Conservation (phyloP, 53 echinoderm and acorn worm species). For the Temnopleurus reevesii region DNA sequence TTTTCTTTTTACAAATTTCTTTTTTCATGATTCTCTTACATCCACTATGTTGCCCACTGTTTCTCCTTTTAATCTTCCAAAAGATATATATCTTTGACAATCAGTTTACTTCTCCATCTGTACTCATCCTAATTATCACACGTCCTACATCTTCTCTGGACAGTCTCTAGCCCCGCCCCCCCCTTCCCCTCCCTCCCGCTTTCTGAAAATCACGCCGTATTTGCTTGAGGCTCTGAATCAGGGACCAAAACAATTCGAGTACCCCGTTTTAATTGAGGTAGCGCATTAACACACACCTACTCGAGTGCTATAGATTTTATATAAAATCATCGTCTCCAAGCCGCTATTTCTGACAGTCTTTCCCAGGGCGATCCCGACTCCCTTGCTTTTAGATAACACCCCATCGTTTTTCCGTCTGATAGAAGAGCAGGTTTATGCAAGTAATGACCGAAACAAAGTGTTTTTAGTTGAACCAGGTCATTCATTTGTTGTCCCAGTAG, state of each 20-base stretch:
- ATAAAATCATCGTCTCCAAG: not conserved
- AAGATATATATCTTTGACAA: too few species aligned
- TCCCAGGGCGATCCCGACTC: not conserved
- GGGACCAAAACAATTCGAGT: slow-evolving; percentile 12
- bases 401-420: not conserved
- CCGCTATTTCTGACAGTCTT: not conserved
- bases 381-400: slow-evolving; percentile 14
- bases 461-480: slow-evolving; percentile 11
- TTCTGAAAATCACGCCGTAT: too few species aligned
- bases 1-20: too few species aligned
- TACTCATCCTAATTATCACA: too few species aligned
- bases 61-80: too few species aligned
- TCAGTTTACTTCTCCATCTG: too few species aligned
- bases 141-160: too few species aligned
- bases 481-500: not conserved
- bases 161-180: not conserved
- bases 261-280: slow-evolving; percentile 7
- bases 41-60: too few species aligned
- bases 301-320: slow-evolving; percentile 32
- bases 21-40: too few species aligned
- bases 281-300: slow-evolving; percentile 9
- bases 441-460: slow-evolving; percentile 11
- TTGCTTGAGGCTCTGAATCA: not conserved
- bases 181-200: not conserved
- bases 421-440: too few species aligned